These are phyloP conservation scores for Nemotelus pantherinus DNA, from an alignment of 2,888 invertebrate genomes.

Conservation along the genomic window DNA sequence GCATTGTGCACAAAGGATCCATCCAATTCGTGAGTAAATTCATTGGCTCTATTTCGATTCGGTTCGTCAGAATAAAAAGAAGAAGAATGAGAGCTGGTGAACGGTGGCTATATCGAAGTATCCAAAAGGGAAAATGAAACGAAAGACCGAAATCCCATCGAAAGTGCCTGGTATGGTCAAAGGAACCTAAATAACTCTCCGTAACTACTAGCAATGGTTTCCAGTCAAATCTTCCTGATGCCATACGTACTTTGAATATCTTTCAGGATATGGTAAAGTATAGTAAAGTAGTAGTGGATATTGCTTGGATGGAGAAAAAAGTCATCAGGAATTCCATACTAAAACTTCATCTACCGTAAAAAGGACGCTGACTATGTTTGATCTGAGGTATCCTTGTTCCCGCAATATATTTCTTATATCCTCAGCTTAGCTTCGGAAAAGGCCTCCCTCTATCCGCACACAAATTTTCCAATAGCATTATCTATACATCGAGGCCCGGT, in stretches of 20 bases:
- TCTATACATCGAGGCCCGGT: slow-evolving; percentile 46
- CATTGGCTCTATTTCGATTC: slow-evolving; percentile 49
- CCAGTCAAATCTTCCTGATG: slow-evolving; percentile 45
- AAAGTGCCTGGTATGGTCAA: slow-evolving; percentile 48
- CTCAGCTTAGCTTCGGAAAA: slow-evolving; percentile 18
- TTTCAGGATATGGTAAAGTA: background rate
- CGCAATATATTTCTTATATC: slow-evolving; percentile 34
- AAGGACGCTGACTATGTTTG: slow-evolving; percentile 46
- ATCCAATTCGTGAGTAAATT: slow-evolving; percentile 45
- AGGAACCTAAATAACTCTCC: slow-evolving; percentile 49
- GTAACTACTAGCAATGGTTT: slow-evolving; percentile 48
- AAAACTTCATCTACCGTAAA: slow-evolving; percentile 31
- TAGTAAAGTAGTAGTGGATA: slow-evolving; percentile 2
- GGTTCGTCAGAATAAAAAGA: slow-evolving; percentile 30
- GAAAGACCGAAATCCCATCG: slow-evolving; percentile 44
- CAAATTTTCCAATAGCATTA: slow-evolving; percentile 45
- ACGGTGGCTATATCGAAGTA: no score
- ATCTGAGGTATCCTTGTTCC: slow-evolving; percentile 48
- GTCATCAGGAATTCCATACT: slow-evolving; percentile 47
- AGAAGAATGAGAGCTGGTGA: slow-evolving; percentile 8
- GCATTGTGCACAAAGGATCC: slow-evolving; percentile 41
- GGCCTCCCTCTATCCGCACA: slow-evolving; percentile 2
- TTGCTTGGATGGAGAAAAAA: background rate
- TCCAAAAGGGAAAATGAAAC: slow-evolving; percentile 13
- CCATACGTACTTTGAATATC: slow-evolving; percentile 35